Evolutionary conservation across 2,797 vertebrate species (phyloP), one percentile per base, ranked within the genome.

Genomic region (Tympanoctomys barrerae): DNA sequence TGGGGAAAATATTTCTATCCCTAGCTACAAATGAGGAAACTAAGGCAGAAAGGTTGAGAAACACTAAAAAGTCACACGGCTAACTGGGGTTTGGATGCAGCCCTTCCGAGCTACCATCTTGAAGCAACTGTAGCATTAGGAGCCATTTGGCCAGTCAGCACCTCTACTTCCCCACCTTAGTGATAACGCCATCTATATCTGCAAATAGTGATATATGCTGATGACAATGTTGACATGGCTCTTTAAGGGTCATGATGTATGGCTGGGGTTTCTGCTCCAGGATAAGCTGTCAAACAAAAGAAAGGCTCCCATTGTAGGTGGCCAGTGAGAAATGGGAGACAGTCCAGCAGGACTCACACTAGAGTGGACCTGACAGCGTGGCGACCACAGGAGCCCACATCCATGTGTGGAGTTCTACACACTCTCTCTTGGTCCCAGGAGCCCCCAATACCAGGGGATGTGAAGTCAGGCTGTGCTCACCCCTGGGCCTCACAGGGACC

Each of bases 291-390:
- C 66, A 59, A 66, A 59, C 10, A 86, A 80, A 83, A 88, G 52
- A 82, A 93, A 90, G 31, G 21, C 78, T 90, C 70, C 80, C 49
- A 33, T 39, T 93, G 61, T 39, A 86, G 54, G 68, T 77, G 85
- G 78, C 11, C 21, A 87, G 62, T 59, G 70, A 95, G 80, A 96
- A 70, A 78, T 46, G n/a, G 33, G 12, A 62, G 39, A 49, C 75
- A 83, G 79, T 52, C 33, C 39, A 36, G 42, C 89, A 78, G 11
- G 64, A 91, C 46, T 1, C 42, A 80, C 83, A 93, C n/a, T 33
- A 54, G 49, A 2, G 6, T 70, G 52, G 49, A 86, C 46, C 61
- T 75, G 18, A 13, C 77, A 42, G 7, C 39, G 46, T 52, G 46
- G 33, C 22, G 71, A 66, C 70, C 88, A 68, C 77, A 31, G 5